Evolutionary conservation across 2,113 vertebrate species (phyloP).

Genomic region (Chiloscyllium plagiosum): DNA sequence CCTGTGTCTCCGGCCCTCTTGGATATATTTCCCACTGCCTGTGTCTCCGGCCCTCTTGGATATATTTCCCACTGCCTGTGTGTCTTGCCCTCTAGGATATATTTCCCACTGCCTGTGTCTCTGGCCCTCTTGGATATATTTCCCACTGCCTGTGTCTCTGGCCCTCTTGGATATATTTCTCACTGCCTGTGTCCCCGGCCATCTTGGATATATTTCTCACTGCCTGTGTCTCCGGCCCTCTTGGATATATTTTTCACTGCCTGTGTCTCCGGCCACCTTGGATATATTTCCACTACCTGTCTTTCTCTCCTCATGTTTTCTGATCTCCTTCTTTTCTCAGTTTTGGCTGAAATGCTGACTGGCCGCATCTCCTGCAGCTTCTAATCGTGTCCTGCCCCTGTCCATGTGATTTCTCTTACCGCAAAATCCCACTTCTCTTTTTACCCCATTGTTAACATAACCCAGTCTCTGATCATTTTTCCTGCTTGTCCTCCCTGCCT

Average conservation of each 20-base stretch:
- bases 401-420: neutral
- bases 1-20: neutral
- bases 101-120: neutral
- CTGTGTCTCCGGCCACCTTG: neutral
- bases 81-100: no score
- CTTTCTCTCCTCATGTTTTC: neutral
- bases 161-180: neutral
- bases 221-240: neutral
- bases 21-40: neutral
- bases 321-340: neutral
- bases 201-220: neutral
- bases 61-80: neutral
- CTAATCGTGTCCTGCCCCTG: no score
- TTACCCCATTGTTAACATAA: neutral
- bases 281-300: neutral
- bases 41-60: neutral
- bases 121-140: neutral
- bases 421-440: neutral
- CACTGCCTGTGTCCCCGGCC: neutral
- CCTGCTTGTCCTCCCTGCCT: neutral
- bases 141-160: neutral
- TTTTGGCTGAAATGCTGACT: neutral
- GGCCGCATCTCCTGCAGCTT: neutral
- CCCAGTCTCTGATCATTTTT: neutral
- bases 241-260: neutral